Conservation (phyloP, 1,140 invertebrate species). For the Helicoverpa zea region DNA sequence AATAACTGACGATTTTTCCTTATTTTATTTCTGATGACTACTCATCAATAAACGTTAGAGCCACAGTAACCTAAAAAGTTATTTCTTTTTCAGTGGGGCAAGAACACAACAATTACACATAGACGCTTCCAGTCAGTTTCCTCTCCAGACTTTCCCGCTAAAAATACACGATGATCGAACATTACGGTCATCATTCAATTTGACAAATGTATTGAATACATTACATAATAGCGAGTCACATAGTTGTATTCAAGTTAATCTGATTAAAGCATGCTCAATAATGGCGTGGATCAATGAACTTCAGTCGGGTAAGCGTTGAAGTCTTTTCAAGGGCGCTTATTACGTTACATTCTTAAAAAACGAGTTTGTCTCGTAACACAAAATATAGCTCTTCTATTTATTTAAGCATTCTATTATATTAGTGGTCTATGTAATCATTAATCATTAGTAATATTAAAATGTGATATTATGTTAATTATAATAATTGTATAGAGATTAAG, state of each 20-base stretch:
- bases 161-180: neutral
- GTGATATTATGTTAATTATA: constrained; percentile 6
- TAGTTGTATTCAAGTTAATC: constrained; percentile 52
- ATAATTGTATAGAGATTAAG: constrained; percentile 31
- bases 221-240: constrained; percentile 48
- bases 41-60: too few relatives aligned
- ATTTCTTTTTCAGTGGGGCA: too few relatives aligned
- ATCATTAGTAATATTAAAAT: constrained; percentile 28
- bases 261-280: constrained; percentile 61
- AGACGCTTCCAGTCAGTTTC: too few relatives aligned
- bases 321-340: constrained; percentile 84
- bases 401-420: constrained; percentile 28
- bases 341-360: constrained; percentile 73
- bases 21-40: too few relatives aligned
- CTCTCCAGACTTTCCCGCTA: neutral
- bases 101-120: too few relatives aligned
- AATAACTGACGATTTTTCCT: too few relatives aligned
- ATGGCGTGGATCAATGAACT: constrained; percentile 75
- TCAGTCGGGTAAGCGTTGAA: constrained; percentile 80
- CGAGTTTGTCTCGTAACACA: constrained; percentile 39
- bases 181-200: neutral
- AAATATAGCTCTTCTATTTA: constrained; percentile 30
- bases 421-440: constrained; percentile 10
- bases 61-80: too few relatives aligned
- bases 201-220: constrained; percentile 35